phyloP scores from a whole-genome alignment of 1,140 invertebrate genomes.

The Drosophila nebulosa region DNA sequence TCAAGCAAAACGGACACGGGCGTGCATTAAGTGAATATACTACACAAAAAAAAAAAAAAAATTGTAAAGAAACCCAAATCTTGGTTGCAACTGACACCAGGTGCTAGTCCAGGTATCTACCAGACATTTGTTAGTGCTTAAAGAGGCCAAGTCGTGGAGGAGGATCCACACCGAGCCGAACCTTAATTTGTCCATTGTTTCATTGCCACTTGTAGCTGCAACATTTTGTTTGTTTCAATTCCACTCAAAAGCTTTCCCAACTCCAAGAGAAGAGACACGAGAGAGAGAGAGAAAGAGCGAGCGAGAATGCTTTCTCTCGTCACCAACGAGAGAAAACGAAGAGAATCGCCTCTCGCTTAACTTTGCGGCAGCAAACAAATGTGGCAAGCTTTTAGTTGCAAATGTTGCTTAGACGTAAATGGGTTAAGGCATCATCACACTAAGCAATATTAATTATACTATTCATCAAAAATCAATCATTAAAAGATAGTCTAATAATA shows the following conservation, averaged over 20 bases:
- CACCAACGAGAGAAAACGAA: neutral
- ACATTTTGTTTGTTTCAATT: conserved; percentile 25
- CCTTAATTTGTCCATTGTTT: neutral
- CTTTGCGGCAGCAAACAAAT: neutral
- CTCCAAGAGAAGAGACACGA: neutral
- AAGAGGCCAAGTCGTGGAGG: neutral
- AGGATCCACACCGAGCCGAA: neutral
- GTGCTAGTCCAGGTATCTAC: neutral
- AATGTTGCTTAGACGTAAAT: neutral
- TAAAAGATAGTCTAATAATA: no score
- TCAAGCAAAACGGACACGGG: conserved; percentile 74
- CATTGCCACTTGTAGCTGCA: conserved; percentile 8
- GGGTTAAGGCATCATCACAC: no score
- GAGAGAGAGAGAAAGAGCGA: neutral
- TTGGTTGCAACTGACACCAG: conserved; percentile 43
- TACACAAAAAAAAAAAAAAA: neutral
- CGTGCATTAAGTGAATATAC: conserved; percentile 76
- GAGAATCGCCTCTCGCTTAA: neutral
- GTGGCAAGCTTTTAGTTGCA: neutral
- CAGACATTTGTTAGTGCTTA: neutral
- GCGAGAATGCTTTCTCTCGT: neutral
- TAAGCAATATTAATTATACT: no score
- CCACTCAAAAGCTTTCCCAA: neutral
- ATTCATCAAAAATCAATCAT: no score
- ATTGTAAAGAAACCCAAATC: conserved; percentile 17